These are phyloP conservation scores for Torymus auratus DNA, from an alignment of 2,888 invertebrate species.

Conservation along the genomic window DNA sequence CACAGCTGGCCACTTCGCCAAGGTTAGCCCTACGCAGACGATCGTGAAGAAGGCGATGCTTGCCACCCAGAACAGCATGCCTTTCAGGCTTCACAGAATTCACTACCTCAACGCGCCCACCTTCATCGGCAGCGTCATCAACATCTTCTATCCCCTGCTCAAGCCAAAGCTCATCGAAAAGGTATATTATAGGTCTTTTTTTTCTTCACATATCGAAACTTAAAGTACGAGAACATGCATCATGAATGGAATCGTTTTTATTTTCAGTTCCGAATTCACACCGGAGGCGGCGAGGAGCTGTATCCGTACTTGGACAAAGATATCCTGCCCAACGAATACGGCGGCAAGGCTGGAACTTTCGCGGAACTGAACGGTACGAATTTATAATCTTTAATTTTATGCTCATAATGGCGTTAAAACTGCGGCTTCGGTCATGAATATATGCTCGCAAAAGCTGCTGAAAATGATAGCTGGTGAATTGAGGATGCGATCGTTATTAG, in stretches of 20 bases:
- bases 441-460: too few species aligned
- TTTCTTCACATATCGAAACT: too few species aligned
- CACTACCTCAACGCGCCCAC: constrained; percentile 70
- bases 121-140: constrained; percentile 69
- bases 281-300: constrained; percentile 73
- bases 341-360: constrained; percentile 75
- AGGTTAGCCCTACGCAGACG: constrained; percentile 71
- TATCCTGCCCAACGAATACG: constrained; percentile 77
- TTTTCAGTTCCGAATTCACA: constrained; percentile 73
- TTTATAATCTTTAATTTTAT: background rate
- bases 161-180: constrained; percentile 74
- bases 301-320: constrained; percentile 73
- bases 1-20: constrained; percentile 71
- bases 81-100: constrained; percentile 71
- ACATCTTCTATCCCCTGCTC: constrained; percentile 72
- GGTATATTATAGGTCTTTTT: constrained; percentile 60
- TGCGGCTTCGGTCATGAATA: too few species aligned
- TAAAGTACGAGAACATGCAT: too few species aligned
- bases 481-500: too few species aligned
- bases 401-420: background rate
- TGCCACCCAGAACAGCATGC: constrained; percentile 75
- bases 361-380: constrained; percentile 69
- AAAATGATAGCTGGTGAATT: too few species aligned
- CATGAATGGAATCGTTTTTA: background rate
- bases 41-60: constrained; percentile 71